Base-by-base conservation (phyloP, 2,888 invertebrate genomes). In the Netelia fuscicornis region DNA sequence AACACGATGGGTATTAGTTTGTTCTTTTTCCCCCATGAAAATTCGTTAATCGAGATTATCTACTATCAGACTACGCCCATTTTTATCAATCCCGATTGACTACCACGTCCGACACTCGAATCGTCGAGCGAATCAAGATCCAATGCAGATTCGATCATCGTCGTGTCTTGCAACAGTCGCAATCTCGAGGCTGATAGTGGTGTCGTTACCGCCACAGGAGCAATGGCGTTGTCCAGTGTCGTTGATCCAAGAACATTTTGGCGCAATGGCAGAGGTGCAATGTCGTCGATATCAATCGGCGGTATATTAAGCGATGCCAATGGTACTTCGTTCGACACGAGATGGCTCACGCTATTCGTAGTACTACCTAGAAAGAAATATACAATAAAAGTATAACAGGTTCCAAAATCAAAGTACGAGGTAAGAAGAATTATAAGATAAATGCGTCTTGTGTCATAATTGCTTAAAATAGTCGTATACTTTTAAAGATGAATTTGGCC, bases 121-220 rank as follows among this genome's bases (percentile, higher is more conserved):
- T 96, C 97, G 91, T 97, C 97, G 88, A 98, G 95, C 89, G 97
- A 97, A 94, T 98, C 98, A 91, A 98, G 95, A 95, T 98, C 98
- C 88, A 98, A 95, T 81, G 98, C 98, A 80, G 98, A 97, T 94
- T 98, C 97, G 91, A 98, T 98, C 98, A 98, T 98, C 74, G 98
- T 98, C 82, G 97, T 97, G 94, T 98, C 97, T 93, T 97, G 97
- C 91, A 97, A 95, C 90, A 97, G 95, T 89, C 97, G 96, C 93
- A 97, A 95, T 87, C 97, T 95, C 93, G 97, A 97, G 83, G 97
- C 97, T 89, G 91, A 94, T 88, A 91, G 90, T 85, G 92, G 93
- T 70, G 92, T 94, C 82, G 92, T 92, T 72, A 92, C 92, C 25
- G 91, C 91, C 85, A 91, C 92, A 86, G 92, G 90, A 84, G 92